Evolutionary conservation across 1,140 invertebrate genomes (phyloP), one percentile per base, ranked within the genome.

Genomic region (Drosophila ficusphila): DNA sequence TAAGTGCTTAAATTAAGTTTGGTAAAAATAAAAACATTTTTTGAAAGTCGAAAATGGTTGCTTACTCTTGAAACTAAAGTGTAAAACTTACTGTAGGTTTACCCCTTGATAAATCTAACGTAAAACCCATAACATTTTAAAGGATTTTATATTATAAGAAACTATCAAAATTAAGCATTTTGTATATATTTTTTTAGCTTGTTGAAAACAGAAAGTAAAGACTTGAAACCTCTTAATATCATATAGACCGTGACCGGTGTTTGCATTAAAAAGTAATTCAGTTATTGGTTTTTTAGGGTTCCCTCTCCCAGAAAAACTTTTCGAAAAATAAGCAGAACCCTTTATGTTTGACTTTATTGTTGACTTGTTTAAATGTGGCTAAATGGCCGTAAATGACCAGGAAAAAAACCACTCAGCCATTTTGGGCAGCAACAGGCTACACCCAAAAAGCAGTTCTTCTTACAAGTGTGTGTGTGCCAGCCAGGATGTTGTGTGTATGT

Each of bases 341-440:
- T 60, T 47, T 58, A 23, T 88, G 85, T 88, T 75, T 74, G 73
- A 88, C 77, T 86, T 86, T 77, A 77, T 86, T 88, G 81, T 86
- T 86, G 81, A 86, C 82, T 88, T 88, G 81, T 73, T 81, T 78
- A 88, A 86, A 86, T 86, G 81, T 62, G 73, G 81, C 81, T 86
- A 86, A 86, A 86, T 88, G 82, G 82, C 68, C 77, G 82, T 82
- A 78, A 86, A 88, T 86, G 82, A 88, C 82, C 82, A 70, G 72
- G 53, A 79, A 71, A 79, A 51, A 39, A 70, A 73, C 51, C 21
- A 29, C 38, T 25, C 21, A 14, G 27, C 29, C 18, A 49, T 14
- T 42, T 38, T 36, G 25, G 21, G 8, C 47, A 74, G 62, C 78
- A 77, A 83, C 79, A 79, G 62, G 79, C 75, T 38, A 33, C 39